These are phyloP conservation scores for Alcedo quadribrachys DNA, from an alignment of 2,797 vertebrate genomes.

Conservation along the genomic window DNA sequence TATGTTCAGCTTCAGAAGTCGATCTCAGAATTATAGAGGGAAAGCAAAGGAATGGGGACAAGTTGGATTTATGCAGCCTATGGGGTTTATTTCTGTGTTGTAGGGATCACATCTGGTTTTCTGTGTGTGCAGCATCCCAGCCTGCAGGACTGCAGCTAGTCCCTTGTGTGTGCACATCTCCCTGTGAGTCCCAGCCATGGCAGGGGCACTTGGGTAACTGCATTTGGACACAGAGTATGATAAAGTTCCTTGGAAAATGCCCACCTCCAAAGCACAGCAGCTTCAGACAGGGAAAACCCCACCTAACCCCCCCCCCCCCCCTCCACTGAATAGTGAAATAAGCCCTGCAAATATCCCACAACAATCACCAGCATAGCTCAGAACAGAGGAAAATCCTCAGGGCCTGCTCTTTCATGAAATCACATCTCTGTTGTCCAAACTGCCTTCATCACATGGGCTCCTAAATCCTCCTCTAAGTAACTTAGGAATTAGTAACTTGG, in stretches of 20 bases:
- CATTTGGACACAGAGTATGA: not conserved
- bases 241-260: not conserved
- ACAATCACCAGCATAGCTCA: not conserved
- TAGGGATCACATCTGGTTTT: not conserved
- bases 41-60: conserved; percentile 35
- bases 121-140: not conserved
- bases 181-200: rapidly evolving
- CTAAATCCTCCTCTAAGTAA: conserved; percentile 53
- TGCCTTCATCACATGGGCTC: conserved; percentile 27
- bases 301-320: not conserved
- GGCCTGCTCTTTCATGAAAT: conserved; percentile 5
- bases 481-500: conserved; percentile 46
- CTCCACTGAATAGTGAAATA: not conserved
- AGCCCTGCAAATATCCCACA: not conserved
- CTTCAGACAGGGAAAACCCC: conserved; percentile 10
- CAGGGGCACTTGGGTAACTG: not conserved
- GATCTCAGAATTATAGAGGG: conserved; percentile 33
- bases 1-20: conserved; percentile 47
- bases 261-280: not conserved
- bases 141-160: not conserved
- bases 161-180: not conserved
- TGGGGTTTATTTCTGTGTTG: not conserved
- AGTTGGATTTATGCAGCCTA: not conserved
- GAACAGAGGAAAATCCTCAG: conserved; percentile 30
- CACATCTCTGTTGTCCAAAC: conserved; percentile 5